Evolutionary conservation across 1,140 invertebrate genomes (phyloP), one percentile per base, ranked within the genome.

Genomic region (Musca vetustissima): DNA sequence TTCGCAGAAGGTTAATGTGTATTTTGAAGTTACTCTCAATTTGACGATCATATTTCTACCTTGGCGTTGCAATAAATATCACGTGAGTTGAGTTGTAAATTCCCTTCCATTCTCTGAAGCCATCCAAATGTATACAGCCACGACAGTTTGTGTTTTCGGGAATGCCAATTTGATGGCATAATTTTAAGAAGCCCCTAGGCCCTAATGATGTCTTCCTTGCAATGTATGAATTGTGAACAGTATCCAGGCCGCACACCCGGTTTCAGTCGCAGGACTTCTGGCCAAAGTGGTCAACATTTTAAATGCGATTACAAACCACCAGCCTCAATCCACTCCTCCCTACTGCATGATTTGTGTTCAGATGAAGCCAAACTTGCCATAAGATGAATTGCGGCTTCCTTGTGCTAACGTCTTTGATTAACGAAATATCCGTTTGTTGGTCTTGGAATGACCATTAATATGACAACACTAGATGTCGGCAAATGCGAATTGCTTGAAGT

Each of bases 181-280:
- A 80, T 80, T 80, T 80, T 75, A 80, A 75, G 76, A 75, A 71
- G 74, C 75, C 78, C 76, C 70, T 68, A 66, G 59, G 78, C 76
- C 64, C 76, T 79, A 79, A 77, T 78, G 79, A 80, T 79, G 78
- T 80, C 76, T 79, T 66, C 15, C 61, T 65, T 22, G 14, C n/a
- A 43, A 19, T 52, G 43, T 36, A 21, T 65, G 47, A 14, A 14
- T 14, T 65, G 43, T 14, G 17, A 13, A 17, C 14, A 6, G 53
- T 8, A 15, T 11, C 7, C 4, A 25, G 9, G 14, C 21, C 24
- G 28, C 52, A 22, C 21, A 15, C 6, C 4, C 6, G 28, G 3
- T 32, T 32, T 32, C 28, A 32, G 9, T 9, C 28, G n/a, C 8
- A 28, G 28, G 8, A 28, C 28, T 28, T 8, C 28, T 28, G 24